These are phyloP conservation scores for Eutrigla gurnardus DNA, from an alignment of 2,797 vertebrate species.

Conservation along the genomic window DNA sequence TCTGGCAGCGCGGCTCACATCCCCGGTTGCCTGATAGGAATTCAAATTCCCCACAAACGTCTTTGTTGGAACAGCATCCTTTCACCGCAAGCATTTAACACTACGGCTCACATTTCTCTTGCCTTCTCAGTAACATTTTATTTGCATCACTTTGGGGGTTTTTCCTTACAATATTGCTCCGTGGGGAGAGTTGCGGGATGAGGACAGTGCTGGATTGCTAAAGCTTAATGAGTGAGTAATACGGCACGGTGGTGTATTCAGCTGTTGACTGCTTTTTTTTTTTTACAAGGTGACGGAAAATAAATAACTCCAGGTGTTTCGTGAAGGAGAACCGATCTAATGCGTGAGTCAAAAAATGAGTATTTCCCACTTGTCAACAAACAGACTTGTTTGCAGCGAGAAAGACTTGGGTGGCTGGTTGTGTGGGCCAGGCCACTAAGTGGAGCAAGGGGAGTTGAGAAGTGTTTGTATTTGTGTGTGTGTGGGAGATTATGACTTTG, in stretches of 20 bases:
- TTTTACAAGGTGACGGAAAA: conserved; percentile 68
- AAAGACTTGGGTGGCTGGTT: conserved; percentile 31
- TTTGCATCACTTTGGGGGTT: conserved; percentile 59
- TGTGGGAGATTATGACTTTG: background rate
- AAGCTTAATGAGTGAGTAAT: conserved; percentile 66
- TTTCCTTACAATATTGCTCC: conserved; percentile 53
- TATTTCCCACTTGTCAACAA: conserved; percentile 47
- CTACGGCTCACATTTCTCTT: conserved; percentile 69
- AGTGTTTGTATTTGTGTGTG: conserved; percentile 39
- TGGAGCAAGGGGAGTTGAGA: conserved; percentile 43
- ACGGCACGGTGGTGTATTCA: conserved; percentile 25
- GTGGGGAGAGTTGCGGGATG: conserved; percentile 32
- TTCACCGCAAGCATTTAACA: conserved; percentile 73
- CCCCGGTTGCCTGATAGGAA: conserved; percentile 75
- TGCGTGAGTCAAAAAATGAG: conserved; percentile 64
- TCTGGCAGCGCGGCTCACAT: conserved; percentile 52
- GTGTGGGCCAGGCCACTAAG: conserved; percentile 51
- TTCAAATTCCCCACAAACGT: conserved; percentile 69
- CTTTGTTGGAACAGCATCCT: conserved; percentile 66
- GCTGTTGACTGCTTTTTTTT: conserved; percentile 17
- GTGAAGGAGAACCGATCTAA: conserved; percentile 38
- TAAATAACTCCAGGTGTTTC: conserved; percentile 74
- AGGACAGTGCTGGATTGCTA: conserved; percentile 47
- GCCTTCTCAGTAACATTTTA: conserved; percentile 69
- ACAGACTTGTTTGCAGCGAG: conserved; percentile 38